These are phyloP conservation scores for Alouatta palliata DNA, from an alignment of 2,113 vertebrate species.

Conservation along the genomic window DNA sequence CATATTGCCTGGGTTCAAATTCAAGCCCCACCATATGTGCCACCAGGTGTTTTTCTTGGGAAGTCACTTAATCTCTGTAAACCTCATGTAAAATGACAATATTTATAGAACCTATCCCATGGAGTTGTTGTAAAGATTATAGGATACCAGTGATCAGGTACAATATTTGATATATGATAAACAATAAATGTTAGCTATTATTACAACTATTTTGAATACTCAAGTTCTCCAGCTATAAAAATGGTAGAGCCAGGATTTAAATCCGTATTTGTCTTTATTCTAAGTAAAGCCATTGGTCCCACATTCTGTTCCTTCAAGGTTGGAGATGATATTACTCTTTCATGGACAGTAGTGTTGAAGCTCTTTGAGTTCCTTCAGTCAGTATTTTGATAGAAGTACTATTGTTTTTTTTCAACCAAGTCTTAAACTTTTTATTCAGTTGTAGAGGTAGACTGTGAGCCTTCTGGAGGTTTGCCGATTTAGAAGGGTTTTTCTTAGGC, in stretches of 20 bases:
- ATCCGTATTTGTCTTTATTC: background rate
- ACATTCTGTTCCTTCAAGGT: background rate
- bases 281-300: background rate
- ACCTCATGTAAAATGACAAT: background rate
- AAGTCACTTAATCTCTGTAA: background rate
- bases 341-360: background rate
- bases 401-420: background rate
- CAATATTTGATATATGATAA: background rate
- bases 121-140: background rate
- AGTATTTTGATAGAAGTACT: constrained; percentile 1
- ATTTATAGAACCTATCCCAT: background rate
- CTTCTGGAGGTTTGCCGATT: background rate
- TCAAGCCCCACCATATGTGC: background rate
- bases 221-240: background rate
- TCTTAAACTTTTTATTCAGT: background rate
- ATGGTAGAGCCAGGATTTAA: background rate
- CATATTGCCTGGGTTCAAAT: background rate
- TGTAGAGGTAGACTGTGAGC: background rate
- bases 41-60: background rate
- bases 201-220: background rate
- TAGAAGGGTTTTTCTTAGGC: background rate
- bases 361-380: background rate
- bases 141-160: background rate
- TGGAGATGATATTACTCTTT: background rate
- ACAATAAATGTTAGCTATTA: background rate